Evolutionary conservation across 2,888 invertebrate genomes (phyloP).

Genomic region (Hypsopygia costalis): DNA sequence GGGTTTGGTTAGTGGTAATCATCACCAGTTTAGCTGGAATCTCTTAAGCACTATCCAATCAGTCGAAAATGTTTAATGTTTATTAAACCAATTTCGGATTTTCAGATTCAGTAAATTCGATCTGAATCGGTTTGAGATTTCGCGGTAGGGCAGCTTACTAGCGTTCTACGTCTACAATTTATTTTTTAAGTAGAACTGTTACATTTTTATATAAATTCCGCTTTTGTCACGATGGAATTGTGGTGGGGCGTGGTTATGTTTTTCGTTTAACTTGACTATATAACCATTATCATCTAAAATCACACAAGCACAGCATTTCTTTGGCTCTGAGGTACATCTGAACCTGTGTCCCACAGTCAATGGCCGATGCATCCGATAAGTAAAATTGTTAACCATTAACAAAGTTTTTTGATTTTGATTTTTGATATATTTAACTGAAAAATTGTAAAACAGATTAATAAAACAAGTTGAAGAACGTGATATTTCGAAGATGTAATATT

Average conservation of each 20-base stretch:
- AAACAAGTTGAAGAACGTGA: background rate
- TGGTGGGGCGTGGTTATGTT: conserved; percentile 14
- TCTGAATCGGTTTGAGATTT: no score
- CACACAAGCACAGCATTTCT: conserved; percentile 10
- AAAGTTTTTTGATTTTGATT: background rate
- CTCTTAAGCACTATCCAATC: no score
- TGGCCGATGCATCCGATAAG: background rate
- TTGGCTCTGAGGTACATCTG: conserved; percentile 2
- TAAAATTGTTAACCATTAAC: background rate
- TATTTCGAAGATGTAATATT: no score
- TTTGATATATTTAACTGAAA: conserved; percentile 26
- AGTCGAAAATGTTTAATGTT: no score
- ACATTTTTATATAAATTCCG: conserved; percentile 9
- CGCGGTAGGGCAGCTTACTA: no score
- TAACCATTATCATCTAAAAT: conserved; percentile 8
- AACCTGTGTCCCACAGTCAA: background rate
- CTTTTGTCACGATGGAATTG: conserved; percentile 3
- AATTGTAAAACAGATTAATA: background rate
- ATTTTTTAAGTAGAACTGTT: no score
- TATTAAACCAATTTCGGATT: no score
- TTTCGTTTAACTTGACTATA: conserved; percentile 10
- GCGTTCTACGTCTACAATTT: no score
- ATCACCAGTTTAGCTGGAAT: no score
- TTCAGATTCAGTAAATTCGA: no score
- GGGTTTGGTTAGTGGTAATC: no score